Evolutionary conservation across 2,113 vertebrate genomes (phyloP).

Genomic region (Anas platyrhynchos): DNA sequence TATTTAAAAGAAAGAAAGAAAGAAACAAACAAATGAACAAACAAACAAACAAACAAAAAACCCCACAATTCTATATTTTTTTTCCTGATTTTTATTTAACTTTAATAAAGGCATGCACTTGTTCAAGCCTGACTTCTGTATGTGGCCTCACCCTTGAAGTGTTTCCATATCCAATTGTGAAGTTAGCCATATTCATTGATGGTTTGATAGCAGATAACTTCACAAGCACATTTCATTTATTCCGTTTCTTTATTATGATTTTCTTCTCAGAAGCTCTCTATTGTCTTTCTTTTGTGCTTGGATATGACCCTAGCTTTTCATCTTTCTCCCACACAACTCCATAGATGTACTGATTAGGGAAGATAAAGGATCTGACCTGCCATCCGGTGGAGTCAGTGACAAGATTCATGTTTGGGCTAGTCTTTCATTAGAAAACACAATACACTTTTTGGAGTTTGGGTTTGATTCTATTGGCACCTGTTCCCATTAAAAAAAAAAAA

Average conservation of each 20-base stretch:
- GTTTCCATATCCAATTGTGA: not conserved
- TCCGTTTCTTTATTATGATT: not conserved
- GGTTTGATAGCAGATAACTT: conserved; percentile 11
- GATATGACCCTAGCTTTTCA: conserved; percentile 32
- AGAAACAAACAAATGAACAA: not conserved
- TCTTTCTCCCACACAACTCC: conserved; percentile 23
- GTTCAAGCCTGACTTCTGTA: not conserved
- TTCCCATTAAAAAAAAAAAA: not conserved
- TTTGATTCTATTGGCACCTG: conserved; percentile 4
- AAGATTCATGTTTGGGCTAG: conserved; percentile 32
- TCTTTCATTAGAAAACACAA: conserved; percentile 35
- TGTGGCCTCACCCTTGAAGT: conserved; percentile 1
- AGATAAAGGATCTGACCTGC: conserved; percentile 31
- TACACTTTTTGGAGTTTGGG: not conserved
- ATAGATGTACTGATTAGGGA: conserved; percentile 16
- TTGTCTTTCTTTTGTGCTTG: conserved; percentile 47
- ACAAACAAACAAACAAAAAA: not conserved
- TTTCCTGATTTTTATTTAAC: not conserved
- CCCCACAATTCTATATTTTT: not conserved
- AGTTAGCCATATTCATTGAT: not conserved
- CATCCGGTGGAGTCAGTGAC: conserved; percentile 11
- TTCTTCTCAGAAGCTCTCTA: conserved; percentile 23
- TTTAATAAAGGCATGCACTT: not conserved
- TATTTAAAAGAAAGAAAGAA: conserved; percentile 5
- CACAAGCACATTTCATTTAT: not conserved